These are phyloP conservation scores for Centruroides sculpturatus DNA, from an alignment of 1,140 invertebrate genomes.

Conservation along the genomic window DNA sequence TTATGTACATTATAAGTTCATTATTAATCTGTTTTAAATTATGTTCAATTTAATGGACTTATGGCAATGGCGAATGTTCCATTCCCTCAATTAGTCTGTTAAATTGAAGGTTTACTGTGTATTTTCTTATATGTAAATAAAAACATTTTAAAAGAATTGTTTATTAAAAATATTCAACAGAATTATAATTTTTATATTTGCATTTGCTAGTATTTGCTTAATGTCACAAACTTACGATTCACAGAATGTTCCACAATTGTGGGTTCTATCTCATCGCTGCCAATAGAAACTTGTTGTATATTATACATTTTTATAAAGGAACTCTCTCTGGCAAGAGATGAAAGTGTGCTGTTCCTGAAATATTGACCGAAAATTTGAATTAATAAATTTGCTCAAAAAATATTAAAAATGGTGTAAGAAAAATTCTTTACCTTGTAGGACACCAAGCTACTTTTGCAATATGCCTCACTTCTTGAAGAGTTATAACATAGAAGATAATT, in stretches of 20 bases:
- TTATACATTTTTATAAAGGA: slow-evolving; percentile 55
- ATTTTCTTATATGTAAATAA: no score
- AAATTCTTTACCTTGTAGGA: slow-evolving; percentile 54
- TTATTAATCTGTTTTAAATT: no score
- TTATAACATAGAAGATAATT: background rate
- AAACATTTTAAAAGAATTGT: no score
- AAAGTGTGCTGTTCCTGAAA: slow-evolving; percentile 33
- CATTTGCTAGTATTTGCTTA: no score
- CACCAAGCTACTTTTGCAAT: slow-evolving; percentile 70
- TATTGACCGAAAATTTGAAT: background rate
- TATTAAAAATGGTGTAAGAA: background rate
- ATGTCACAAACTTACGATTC: slow-evolving; percentile 5
- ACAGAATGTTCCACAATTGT: slow-evolving; percentile 53
- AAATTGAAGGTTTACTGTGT: no score
- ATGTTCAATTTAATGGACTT: no score
- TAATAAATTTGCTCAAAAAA: background rate
- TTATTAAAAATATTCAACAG: no score
- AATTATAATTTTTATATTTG: no score
- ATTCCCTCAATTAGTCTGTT: no score
- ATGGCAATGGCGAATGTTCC: no score
- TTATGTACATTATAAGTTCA: no score
- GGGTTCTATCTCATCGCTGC: slow-evolving; percentile 54
- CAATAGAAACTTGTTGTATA: slow-evolving; percentile 53
- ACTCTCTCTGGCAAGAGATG: slow-evolving; percentile 55
- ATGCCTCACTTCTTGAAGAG: slow-evolving; percentile 43